phyloP scores from a whole-genome alignment of 2,113 vertebrate species.

The Megaceryle torquata region DNA sequence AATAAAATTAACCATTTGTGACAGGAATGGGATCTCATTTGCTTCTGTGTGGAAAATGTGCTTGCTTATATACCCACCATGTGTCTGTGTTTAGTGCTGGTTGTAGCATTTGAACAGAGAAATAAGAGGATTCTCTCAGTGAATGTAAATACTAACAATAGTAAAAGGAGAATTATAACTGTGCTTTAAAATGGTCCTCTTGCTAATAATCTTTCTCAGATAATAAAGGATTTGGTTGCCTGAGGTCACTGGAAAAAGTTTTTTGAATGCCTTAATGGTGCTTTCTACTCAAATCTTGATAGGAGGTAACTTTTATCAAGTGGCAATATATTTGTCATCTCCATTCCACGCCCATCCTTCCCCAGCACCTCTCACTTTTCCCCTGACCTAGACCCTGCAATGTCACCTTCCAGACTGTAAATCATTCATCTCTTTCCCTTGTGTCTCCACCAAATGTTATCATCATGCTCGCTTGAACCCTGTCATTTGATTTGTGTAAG shows the following conservation, averaged over 20 bases:
- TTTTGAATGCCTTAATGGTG: not conserved
- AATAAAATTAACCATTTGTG: not conserved
- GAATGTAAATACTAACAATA: not conserved
- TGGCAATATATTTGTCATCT: not conserved
- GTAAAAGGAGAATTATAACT: not conserved
- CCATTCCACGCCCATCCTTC: not conserved
- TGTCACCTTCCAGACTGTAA: not conserved
- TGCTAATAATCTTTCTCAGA: not conserved
- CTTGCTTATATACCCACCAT: not conserved
- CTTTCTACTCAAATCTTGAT: not conserved
- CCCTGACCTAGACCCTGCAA: not conserved
- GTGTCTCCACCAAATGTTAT: not conserved
- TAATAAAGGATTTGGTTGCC: not conserved
- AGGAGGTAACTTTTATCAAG: not conserved
- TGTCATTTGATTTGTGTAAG: constrained; percentile 35
- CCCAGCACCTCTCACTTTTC: not conserved
- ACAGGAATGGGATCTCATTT: not conserved
- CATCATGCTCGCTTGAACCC: not conserved
- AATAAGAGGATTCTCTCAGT: not conserved
- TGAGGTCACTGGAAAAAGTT: not conserved
- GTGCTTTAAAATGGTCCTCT: not conserved
- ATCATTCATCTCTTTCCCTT: not conserved
- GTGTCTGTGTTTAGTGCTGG: not conserved
- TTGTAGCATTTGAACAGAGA: not conserved
- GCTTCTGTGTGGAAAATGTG: not conserved